These are phyloP conservation scores for Tympanoctomys barrerae DNA, from an alignment of 2,797 vertebrate genomes.

Conservation along the genomic window DNA sequence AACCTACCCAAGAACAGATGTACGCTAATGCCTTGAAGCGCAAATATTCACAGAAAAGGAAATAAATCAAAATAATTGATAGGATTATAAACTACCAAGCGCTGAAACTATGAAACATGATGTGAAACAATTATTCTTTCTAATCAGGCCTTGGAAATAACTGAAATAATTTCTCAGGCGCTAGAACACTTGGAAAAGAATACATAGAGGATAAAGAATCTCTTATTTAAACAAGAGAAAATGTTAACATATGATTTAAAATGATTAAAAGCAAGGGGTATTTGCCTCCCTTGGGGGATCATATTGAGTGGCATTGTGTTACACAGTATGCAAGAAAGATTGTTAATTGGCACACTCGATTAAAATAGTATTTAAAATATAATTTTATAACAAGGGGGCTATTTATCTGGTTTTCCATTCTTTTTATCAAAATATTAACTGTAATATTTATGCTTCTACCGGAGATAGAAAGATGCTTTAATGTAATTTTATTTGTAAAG, in stretches of 20 bases:
- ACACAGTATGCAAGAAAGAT: not conserved
- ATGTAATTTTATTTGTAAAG: slow-evolving; percentile 1
- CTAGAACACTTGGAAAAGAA: slow-evolving; percentile 57
- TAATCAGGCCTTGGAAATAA: not conserved
- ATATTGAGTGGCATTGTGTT: not conserved
- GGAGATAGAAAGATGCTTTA: not conserved
- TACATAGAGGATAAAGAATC: slow-evolving; percentile 7
- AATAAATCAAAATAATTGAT: slow-evolving; percentile 59
- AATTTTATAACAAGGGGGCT: not conserved
- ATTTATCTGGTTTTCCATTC: not conserved
- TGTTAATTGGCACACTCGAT: not conserved
- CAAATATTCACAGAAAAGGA: slow-evolving; percentile 53
- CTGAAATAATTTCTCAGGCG: slow-evolving; percentile 40
- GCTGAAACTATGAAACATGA: slow-evolving; percentile 32
- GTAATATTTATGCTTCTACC: slow-evolving; percentile 34
- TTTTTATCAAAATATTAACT: slow-evolving; percentile 9
- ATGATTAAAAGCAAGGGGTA: not conserved
- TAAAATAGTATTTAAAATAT: slow-evolving; percentile 13
- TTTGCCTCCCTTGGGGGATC: slow-evolving; percentile 16
- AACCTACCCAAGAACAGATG: no score
- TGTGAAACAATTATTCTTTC: slow-evolving; percentile 2
- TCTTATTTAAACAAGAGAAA: slow-evolving; percentile 64
- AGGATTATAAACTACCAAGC: slow-evolving; percentile 56
- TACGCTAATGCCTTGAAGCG: slow-evolving; percentile 35
- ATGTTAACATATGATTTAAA: slow-evolving; percentile 55